Evolutionary conservation across 1,140 invertebrate genomes (phyloP).

Genomic region (Leptinotarsa undecemlineata): DNA sequence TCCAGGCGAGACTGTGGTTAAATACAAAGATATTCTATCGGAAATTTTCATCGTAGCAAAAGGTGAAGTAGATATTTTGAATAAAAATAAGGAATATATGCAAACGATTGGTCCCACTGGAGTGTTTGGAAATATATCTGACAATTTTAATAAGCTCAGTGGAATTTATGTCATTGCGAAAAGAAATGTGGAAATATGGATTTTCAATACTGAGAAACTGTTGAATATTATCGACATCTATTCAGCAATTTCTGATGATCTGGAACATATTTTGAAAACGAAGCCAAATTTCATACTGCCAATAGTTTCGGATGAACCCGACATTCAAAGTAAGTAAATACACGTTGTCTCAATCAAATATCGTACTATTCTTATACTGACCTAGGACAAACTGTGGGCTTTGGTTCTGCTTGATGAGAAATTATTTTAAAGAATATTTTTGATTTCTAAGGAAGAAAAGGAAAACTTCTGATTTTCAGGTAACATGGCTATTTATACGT

Average conservation of each 20-base stretch:
- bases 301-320: not conserved
- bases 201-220: conserved; percentile 12
- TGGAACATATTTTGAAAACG: not conserved
- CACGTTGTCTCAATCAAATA: not conserved
- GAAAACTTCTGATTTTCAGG: too few relatives aligned
- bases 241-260: not conserved
- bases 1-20: conserved; percentile 11
- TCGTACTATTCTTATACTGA: not conserved
- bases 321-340: not conserved
- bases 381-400: not conserved
- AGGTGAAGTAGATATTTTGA: conserved; percentile 19
- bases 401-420: not conserved
- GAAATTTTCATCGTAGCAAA: conserved; percentile 21
- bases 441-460: too few relatives aligned
- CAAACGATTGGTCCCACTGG: conserved; percentile 2
- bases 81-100: not conserved
- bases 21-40: conserved; percentile 16
- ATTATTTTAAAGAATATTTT: too few relatives aligned
- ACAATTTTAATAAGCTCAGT: not conserved
- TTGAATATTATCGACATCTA: conserved; percentile 7
- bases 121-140: conserved; percentile 17
- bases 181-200: conserved; percentile 23
- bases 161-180: conserved; percentile 9
- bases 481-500: too few relatives aligned
- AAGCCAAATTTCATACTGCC: not conserved